Evolutionary conservation across 2,888 invertebrate genomes (phyloP).

Genomic region (Chouioia cunea): DNA sequence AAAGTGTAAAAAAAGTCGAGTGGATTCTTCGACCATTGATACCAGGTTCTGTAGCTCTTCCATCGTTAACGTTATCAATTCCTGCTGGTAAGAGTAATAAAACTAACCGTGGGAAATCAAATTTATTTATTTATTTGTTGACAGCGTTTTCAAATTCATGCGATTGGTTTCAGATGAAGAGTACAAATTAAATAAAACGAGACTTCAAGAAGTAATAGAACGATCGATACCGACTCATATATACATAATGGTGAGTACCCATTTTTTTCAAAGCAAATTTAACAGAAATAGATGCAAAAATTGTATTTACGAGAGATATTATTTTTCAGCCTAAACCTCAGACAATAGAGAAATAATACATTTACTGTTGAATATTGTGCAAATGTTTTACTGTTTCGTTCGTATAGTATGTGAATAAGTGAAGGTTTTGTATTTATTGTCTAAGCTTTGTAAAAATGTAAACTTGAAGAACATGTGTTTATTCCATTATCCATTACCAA

Average conservation of each 20-base stretch:
- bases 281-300: neutral
- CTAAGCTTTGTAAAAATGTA: constrained; percentile 36
- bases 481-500: too few species aligned
- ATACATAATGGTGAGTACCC: constrained; percentile 74
- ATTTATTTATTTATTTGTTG: neutral
- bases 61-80: constrained; percentile 70
- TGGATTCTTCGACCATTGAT: constrained; percentile 84
- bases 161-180: constrained; percentile 61
- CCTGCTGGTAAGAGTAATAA: constrained; percentile 58
- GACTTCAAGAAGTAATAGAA: constrained; percentile 72
- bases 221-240: constrained; percentile 76
- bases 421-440: constrained; percentile 37
- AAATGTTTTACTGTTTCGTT: constrained; percentile 50
- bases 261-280: neutral
- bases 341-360: constrained; percentile 55
- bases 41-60: constrained; percentile 74
- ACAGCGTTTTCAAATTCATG: constrained; percentile 5
- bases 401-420: constrained; percentile 32
- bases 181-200: constrained; percentile 67
- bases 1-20: constrained; percentile 73
- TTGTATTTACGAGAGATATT: constrained; percentile 18
- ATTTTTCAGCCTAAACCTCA: constrained; percentile 62
- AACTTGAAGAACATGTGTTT: constrained; percentile 11
- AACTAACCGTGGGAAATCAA: constrained; percentile 54
- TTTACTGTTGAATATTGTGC: constrained; percentile 22